These are phyloP conservation scores for Mionectes macconnelli DNA, from an alignment of 2,113 vertebrate genomes.

Conservation along the genomic window DNA sequence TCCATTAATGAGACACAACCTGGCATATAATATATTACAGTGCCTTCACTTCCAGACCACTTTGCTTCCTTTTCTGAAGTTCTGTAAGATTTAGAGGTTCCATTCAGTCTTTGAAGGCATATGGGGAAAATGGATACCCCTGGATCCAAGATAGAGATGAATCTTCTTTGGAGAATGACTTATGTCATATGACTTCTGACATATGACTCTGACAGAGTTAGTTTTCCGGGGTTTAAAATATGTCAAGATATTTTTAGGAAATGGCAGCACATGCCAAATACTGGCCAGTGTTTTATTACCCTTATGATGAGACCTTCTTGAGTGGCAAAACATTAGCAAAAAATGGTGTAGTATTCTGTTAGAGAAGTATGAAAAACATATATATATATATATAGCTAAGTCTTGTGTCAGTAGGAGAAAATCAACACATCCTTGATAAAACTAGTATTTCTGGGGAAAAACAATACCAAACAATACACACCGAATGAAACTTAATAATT, in stretches of 20 bases:
- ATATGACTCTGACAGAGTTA: neutral
- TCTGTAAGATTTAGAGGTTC: slow-evolving; percentile 47
- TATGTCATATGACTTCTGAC: too few species aligned
- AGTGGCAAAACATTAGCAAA: neutral
- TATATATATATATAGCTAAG: neutral
- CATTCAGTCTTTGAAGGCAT: slow-evolving; percentile 14
- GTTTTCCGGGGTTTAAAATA: neutral
- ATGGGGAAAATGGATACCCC: neutral
- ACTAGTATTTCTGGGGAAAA: neutral
- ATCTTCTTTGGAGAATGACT: neutral
- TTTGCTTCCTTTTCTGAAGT: neutral
- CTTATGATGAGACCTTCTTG: neutral
- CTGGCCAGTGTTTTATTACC: neutral
- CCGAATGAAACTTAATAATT: neutral
- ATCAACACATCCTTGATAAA: neutral
- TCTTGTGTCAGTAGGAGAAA: neutral
- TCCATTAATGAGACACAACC: neutral
- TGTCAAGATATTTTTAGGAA: neutral
- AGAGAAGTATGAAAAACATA: neutral
- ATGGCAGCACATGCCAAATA: neutral
- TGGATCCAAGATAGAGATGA: slow-evolving; percentile 20
- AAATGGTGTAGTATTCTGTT: neutral
- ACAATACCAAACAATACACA: neutral
- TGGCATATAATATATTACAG: neutral
- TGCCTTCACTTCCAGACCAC: neutral